A percentile compares a stretch with the other conserved stretches of the same genome.
These are phyloP conservation scores for Anser brachyrhynchus DNA, from an alignment of 2,113 vertebrate species.

Conservation along the genomic window DNA sequence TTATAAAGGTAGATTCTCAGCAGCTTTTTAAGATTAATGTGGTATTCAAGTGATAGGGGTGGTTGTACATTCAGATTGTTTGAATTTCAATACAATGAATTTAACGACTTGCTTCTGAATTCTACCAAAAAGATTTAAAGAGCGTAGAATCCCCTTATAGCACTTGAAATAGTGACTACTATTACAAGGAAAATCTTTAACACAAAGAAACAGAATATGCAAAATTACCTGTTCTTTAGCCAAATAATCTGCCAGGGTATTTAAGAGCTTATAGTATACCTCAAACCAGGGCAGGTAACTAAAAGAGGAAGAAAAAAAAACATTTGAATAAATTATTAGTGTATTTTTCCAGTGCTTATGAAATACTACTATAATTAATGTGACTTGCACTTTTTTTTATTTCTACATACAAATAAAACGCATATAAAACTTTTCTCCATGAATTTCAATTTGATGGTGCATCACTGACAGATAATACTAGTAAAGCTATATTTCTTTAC, in stretches of 20 bases:
- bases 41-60: constrained; percentile 4
- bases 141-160: not conserved
- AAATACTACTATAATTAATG: not conserved
- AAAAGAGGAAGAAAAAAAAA: constrained; percentile 51
- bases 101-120: not conserved
- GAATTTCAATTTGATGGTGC: not conserved
- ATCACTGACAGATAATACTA: not conserved
- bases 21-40: constrained; percentile 42
- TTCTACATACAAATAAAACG: not conserved
- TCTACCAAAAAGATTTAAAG: not conserved
- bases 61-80: not conserved
- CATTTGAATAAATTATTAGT: not conserved
- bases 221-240: constrained; percentile 91
- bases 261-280: constrained; percentile 97
- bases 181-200: not conserved
- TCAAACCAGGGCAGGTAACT: constrained; percentile 99
- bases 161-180: not conserved
- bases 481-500: not conserved
- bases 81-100: not conserved
- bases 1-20: constrained; percentile 46
- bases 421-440: not conserved
- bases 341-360: not conserved
- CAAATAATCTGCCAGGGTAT: constrained; percentile 96
- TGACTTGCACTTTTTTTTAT: not conserved
- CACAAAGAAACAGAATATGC: not conserved